Base-by-base conservation (phyloP, 2,113 vertebrate genomes). In the Sceloporus tristichus region DNA sequence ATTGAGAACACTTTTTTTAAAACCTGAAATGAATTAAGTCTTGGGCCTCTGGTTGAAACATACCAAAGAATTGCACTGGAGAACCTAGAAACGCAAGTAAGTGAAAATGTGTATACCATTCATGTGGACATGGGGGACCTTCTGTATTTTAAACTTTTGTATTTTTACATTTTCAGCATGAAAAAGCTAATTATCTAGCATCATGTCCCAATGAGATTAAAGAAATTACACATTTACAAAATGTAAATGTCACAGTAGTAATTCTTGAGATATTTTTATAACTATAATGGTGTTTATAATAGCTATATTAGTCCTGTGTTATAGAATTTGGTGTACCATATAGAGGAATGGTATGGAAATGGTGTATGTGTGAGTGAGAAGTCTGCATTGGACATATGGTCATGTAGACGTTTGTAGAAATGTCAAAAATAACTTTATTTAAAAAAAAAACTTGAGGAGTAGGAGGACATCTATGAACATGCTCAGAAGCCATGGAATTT, bases 161-260 rank as follows among this genome's bases (percentile, higher is more conserved):
- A 10, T 54, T n/a, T 82, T 54, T 53, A 18, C 10, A 38, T 34
- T 10, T 42, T 25, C 19, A 53, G 59, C 48, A 23, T 78, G n/a
- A 77, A 88, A 65, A 62, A 38, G 40, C 10, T 62, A 34, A 75
- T 18, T 88, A 19, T 29, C 25, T 77, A 85, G 8, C 29, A 14
- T 40, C 6, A 59, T 34, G 25, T 86, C n/a, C 29, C 53, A 19
- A 48, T 53, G 27, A 86, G 38, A 42, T 27, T 74, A 8, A 75
- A 73, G 78, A 40, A 82, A 23, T 87, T 87, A n/a, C 34, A 87
- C 70, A 82, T 87, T 75, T 82, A 23, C 62, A 25, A 87, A 48
- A 74, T 18, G 53, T 8, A 54, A 54, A 79, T 27, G 40, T 14
- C 38, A 80, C 16, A 42, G 48, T 56, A 42, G 40, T 77, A 82